A percentile compares a stretch with the other conserved stretches of the same genome.
These are phyloP conservation scores for Dicerorhinus sumatrensis DNA, from an alignment of 2,113 vertebrate species.

Conservation along the genomic window DNA sequence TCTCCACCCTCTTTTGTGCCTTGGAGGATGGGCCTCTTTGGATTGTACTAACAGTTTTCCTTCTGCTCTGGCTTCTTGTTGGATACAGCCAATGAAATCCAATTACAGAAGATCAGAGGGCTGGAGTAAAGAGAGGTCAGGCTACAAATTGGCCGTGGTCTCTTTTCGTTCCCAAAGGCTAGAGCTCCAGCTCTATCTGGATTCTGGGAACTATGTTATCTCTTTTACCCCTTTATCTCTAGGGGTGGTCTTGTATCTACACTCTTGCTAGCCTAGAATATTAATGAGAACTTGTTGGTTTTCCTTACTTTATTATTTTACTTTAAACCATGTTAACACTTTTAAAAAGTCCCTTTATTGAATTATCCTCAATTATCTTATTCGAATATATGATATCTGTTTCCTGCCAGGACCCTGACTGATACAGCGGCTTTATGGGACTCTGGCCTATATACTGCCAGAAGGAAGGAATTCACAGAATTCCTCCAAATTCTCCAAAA, in stretches of 20 bases:
- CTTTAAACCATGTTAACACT: neutral
- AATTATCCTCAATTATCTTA: neutral
- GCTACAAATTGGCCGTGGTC: neutral
- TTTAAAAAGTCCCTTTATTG: neutral
- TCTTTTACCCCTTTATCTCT: neutral
- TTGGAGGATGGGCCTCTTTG: neutral
- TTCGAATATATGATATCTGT: neutral
- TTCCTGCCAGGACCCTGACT: neutral
- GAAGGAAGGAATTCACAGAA: slow-evolving; percentile 33
- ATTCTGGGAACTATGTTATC: neutral
- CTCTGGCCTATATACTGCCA: neutral
- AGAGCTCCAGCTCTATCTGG: neutral
- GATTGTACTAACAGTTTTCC: neutral
- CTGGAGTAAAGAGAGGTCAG: neutral
- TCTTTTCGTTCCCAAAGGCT: neutral
- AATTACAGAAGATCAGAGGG: neutral
- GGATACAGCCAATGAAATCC: neutral
- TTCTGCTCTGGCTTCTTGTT: neutral
- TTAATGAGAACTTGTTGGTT: neutral
- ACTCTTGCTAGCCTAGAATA: neutral
- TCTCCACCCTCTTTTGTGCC: neutral
- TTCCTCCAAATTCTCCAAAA: neutral
- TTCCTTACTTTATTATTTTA: neutral
- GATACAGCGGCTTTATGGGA: neutral
- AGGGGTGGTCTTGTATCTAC: neutral